Evolutionary conservation across 2,888 invertebrate genomes (phyloP).

Genomic region (Ennomos fuscantarius): DNA sequence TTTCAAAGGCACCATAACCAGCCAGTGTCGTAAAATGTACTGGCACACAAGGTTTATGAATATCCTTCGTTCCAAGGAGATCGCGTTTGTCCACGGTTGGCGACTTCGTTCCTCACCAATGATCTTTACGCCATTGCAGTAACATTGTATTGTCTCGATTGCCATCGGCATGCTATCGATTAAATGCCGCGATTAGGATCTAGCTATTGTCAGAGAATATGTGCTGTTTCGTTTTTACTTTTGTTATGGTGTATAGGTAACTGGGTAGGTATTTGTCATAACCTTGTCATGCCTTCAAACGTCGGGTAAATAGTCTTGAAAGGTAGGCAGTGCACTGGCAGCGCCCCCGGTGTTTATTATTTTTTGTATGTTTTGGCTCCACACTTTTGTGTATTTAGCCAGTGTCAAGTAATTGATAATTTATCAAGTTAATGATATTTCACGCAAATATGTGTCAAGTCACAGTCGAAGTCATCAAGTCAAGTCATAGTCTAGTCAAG

Average conservation of each 20-base stretch:
- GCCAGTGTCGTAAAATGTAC: constrained; percentile 49
- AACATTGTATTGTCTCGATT: constrained; percentile 60
- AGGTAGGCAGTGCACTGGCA: too few relatives aligned
- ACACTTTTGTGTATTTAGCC: too few relatives aligned
- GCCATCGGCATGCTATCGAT: constrained; percentile 47
- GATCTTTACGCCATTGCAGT: constrained; percentile 49
- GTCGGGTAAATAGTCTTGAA: too few relatives aligned
- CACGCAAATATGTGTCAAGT: too few relatives aligned
- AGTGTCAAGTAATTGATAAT: too few relatives aligned
- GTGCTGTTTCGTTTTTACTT: constrained; percentile 26
- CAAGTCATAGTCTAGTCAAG: too few relatives aligned
- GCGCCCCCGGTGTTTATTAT: too few relatives aligned
- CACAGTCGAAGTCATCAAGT: too few relatives aligned
- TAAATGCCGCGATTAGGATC: constrained; percentile 32
- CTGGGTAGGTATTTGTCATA: background rate
- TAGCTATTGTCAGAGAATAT: constrained; percentile 26
- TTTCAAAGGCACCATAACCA: constrained; percentile 39
- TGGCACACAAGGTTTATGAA: constrained; percentile 48
- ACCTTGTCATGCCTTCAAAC: too few relatives aligned
- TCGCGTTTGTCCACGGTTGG: constrained; percentile 57
- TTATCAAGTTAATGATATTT: too few relatives aligned
- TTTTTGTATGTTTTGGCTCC: too few relatives aligned
- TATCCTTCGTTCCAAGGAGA: constrained; percentile 67
- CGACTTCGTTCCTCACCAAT: constrained; percentile 67
- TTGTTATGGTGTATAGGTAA: background rate